Percentiles rank a stretch among this genome's conserved stretches.
Evolutionary conservation across 2,113 vertebrate genomes (phyloP).

Genomic region (Amazona guildingii): DNA sequence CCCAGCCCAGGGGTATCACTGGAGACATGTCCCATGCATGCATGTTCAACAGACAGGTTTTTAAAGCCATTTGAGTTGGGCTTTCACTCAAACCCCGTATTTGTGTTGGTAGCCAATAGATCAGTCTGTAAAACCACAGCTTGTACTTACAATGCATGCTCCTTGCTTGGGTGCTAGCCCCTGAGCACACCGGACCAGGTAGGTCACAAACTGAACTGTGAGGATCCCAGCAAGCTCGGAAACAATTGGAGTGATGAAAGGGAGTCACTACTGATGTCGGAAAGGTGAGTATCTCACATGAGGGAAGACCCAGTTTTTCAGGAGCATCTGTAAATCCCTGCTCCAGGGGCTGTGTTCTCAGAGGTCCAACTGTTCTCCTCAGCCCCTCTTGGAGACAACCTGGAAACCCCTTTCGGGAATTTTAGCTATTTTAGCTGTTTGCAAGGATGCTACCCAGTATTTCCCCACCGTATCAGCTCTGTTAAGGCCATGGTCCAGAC

Average conservation of each 20-base stretch:
- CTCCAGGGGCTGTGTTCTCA: too few species aligned
- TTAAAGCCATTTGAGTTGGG: not conserved
- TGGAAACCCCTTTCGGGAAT: not conserved
- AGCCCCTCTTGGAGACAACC: not conserved
- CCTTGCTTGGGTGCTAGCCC: not conserved
- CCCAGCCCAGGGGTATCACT: not conserved
- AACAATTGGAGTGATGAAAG: not conserved
- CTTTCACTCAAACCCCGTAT: not conserved
- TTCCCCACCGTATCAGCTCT: not conserved
- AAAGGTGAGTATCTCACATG: not conserved
- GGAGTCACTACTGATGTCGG: rapidly evolving
- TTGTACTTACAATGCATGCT: not conserved
- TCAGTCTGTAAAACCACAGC: not conserved
- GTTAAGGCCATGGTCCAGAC: not conserved
- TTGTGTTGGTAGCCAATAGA: not conserved
- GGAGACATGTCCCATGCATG: not conserved
- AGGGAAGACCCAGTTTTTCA: not conserved
- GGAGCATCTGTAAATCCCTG: not conserved
- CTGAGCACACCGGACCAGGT: not conserved
- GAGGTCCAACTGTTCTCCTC: not conserved
- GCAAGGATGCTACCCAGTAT: not conserved
- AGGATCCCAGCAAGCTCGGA: not conserved
- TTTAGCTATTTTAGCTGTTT: not conserved
- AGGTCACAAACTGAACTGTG: not conserved
- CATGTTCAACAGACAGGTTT: rapidly evolving